Conservation (phyloP, 2,113 vertebrate species). For the Oreochromis niloticus region DNA sequence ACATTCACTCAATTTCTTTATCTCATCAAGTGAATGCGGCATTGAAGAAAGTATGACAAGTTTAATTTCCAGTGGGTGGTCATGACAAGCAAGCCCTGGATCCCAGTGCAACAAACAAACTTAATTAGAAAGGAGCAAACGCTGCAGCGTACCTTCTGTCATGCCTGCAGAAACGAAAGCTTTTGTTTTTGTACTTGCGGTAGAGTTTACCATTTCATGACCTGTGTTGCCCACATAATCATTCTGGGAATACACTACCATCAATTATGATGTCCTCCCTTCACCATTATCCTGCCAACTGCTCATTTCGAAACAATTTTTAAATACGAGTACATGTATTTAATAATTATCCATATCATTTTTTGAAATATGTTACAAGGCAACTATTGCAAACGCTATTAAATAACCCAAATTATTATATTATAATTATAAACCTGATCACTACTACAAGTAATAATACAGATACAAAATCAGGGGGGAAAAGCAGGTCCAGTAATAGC, state of each 20-base stretch:
- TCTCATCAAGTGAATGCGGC: conserved; percentile 22
- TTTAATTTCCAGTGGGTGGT: conserved; percentile 50
- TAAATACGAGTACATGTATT: neutral
- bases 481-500: neutral
- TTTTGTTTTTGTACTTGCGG: neutral
- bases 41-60: conserved; percentile 45
- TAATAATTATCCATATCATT: neutral
- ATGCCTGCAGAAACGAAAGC: conserved; percentile 10
- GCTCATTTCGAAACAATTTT: neutral
- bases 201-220: neutral
- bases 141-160: neutral
- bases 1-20: conserved; percentile 10
- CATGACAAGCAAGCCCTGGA: conserved; percentile 25
- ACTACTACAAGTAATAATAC: neutral
- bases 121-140: conserved; percentile 54
- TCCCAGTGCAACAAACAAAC: conserved; percentile 22
- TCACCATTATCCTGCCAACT: neutral
- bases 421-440: neutral
- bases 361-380: neutral
- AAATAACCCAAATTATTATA: neutral
- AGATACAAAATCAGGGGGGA: neutral
- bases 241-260: neutral
- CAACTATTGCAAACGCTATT: neutral
- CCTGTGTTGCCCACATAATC: neutral
- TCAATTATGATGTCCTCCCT: neutral